Percentiles rank a stretch among this genome's conserved stretches.
These are phyloP conservation scores for Spea multiplicata DNA, from an alignment of 2,113 vertebrate genomes.

Conservation along the genomic window DNA sequence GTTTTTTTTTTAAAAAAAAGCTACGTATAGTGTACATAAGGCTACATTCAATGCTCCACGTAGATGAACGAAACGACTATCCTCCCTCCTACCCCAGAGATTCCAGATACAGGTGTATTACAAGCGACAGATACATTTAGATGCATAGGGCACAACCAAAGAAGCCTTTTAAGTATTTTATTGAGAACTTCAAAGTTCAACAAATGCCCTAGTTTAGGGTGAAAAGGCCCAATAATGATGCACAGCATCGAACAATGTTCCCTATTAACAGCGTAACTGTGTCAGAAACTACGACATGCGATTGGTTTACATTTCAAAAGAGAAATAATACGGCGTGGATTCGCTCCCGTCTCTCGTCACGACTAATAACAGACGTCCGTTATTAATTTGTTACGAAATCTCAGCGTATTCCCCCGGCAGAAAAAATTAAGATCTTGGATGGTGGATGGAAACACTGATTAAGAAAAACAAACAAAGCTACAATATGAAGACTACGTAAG, in stretches of 20 bases:
- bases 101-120: neutral
- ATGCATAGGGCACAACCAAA: constrained; percentile 70
- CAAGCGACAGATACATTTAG: constrained; percentile 45
- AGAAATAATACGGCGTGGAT: constrained; percentile 74
- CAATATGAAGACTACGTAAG: constrained; percentile 75
- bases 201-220: constrained; percentile 82
- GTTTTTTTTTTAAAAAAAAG: no score
- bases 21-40: no score
- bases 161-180: constrained; percentile 73
- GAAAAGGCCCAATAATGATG: constrained; percentile 75
- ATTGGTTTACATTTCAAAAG: constrained; percentile 80
- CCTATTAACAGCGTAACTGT: constrained; percentile 66
- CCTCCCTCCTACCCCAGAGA: no score
- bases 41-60: no score
- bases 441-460: constrained; percentile 64
- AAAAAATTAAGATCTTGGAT: constrained; percentile 79
- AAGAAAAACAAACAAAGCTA: constrained; percentile 69
- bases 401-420: constrained; percentile 73
- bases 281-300: constrained; percentile 74
- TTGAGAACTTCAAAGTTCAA: constrained; percentile 81
- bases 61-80: no score
- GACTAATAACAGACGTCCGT: constrained; percentile 79
- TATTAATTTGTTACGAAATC: no score
- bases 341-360: constrained; percentile 73
- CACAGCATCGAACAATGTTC: constrained; percentile 77